Conservation (phyloP, 2,113 vertebrate genomes). For the Trinectes maculatus region DNA sequence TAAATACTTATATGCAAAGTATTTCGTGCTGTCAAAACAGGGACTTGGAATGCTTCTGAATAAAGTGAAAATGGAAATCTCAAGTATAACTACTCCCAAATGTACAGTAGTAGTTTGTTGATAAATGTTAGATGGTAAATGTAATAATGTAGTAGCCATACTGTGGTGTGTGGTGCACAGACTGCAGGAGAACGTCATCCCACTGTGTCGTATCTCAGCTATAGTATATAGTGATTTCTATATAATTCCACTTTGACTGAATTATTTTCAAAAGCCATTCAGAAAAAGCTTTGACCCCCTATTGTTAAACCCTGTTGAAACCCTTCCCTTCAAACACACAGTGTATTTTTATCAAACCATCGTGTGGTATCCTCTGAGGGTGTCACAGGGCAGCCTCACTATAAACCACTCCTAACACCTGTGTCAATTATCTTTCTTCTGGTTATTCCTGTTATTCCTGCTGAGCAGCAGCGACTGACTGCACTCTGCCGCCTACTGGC, state of each 20-base stretch:
- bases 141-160: no score
- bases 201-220: constrained; percentile 3
- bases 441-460: no score
- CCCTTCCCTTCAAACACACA: background rate
- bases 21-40: background rate
- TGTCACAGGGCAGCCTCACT: no score
- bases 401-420: background rate
- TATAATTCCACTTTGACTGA: constrained; percentile 24
- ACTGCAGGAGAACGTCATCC: background rate
- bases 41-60: background rate
- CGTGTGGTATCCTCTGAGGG: background rate
- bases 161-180: background rate
- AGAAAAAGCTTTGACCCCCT: constrained; percentile 36
- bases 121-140: no score
- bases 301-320: constrained; percentile 30
- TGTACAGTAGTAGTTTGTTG: no score
- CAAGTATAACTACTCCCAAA: background rate
- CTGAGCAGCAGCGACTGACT: constrained; percentile 1
- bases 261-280: constrained; percentile 49
- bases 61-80: background rate
- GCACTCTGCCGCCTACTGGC: background rate
- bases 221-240: constrained; percentile 14
- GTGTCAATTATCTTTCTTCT: no score
- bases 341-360: constrained; percentile 13
- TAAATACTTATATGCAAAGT: background rate